Evolutionary conservation across 2,888 invertebrate genomes (phyloP).

Genomic region (Zygaena filipendulae): DNA sequence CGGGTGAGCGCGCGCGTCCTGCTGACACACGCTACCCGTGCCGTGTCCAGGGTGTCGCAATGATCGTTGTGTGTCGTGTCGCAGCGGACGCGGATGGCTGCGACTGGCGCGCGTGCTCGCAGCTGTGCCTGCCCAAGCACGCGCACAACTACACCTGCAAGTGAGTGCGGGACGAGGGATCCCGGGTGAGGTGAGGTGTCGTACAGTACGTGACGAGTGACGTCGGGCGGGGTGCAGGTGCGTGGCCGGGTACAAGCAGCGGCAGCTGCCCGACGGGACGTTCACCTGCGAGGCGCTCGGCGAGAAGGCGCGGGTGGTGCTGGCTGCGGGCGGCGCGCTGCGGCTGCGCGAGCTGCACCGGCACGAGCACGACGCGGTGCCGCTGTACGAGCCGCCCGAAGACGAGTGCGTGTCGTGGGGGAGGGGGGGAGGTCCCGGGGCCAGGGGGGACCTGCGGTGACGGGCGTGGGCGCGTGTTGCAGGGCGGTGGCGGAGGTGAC

Average conservation of each 20-base stretch:
- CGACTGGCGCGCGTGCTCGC: conserved; percentile 80
- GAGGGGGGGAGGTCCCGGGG: conserved; percentile 46
- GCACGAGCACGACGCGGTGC: conserved; percentile 29
- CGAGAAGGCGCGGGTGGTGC: conserved; percentile 69
- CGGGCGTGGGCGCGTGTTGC: background rate
- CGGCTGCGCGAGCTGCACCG: conserved; percentile 72
- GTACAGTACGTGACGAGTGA: no score
- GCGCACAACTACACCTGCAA: conserved; percentile 47
- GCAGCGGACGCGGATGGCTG: conserved; percentile 42
- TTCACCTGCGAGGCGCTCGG: conserved; percentile 67
- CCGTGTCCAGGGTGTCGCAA: no score
- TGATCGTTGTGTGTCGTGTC: conserved; percentile 8
- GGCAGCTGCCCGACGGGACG: conserved; percentile 38
- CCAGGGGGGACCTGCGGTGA: conserved; percentile 22
- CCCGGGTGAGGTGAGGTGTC: background rate
- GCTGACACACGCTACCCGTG: background rate
- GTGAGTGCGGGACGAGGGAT: conserved; percentile 24
- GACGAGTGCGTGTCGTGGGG: conserved; percentile 16
- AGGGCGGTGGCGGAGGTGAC: conserved; percentile 26
- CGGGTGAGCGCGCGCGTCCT: conserved; percentile 17
- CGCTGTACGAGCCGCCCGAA: conserved; percentile 11
- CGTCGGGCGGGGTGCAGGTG: conserved; percentile 76
- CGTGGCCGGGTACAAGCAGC: conserved; percentile 70
- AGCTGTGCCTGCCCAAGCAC: conserved; percentile 73
- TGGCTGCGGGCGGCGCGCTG: conserved; percentile 72